Evolutionary conservation across 2,797 vertebrate species (phyloP).

Genomic region (Epinephelus awoara): DNA sequence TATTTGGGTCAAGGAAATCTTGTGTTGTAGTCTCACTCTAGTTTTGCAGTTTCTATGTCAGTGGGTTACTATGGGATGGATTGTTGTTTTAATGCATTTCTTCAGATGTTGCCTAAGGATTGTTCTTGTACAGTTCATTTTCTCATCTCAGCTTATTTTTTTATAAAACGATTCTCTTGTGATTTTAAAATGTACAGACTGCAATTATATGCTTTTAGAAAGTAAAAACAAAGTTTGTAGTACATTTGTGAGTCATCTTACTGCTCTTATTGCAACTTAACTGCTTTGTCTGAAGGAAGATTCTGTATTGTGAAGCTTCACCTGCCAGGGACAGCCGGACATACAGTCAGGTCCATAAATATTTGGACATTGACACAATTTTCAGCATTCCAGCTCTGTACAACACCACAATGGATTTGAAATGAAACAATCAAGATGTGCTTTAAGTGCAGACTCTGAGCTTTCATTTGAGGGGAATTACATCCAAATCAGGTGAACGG

Average conservation of each 20-base stretch:
- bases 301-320: neutral
- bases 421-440: too few species aligned
- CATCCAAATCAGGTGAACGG: too few species aligned
- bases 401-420: too few species aligned
- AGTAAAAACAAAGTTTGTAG: constrained; percentile 22
- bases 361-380: too few species aligned
- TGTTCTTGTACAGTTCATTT: constrained; percentile 36
- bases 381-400: too few species aligned
- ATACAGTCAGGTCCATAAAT: too few species aligned
- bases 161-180: constrained; percentile 17
- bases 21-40: constrained; percentile 1
- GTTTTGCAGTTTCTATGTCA: neutral
- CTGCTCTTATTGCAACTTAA: neutral
- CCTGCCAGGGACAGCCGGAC: neutral
- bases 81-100: neutral
- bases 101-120: constrained; percentile 42
- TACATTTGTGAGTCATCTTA: constrained; percentile 11
- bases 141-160: constrained; percentile 40
- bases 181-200: constrained; percentile 44
- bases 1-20: constrained; percentile 23
- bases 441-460: too few species aligned
- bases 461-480: too few species aligned
- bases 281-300: neutral
- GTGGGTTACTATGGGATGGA: neutral
- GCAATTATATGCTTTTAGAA: constrained; percentile 35